These are phyloP conservation scores for Erinaceus europaeus DNA, from an alignment of 2,113 vertebrate genomes.

Conservation along the genomic window DNA sequence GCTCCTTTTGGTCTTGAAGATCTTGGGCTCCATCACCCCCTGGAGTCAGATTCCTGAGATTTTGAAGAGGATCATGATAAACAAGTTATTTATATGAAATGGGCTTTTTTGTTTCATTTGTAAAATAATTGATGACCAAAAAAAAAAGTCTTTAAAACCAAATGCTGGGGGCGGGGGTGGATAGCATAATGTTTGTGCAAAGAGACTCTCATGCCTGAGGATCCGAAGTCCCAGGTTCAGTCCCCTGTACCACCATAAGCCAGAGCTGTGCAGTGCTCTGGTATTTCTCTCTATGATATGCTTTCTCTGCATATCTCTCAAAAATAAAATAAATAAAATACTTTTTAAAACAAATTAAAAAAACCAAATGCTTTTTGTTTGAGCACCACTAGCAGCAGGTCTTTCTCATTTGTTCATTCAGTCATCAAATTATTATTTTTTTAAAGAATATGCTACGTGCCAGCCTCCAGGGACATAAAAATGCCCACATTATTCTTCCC, in stretches of 20 bases:
- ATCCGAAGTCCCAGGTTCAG: too few relatives aligned
- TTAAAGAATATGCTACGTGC: background rate
- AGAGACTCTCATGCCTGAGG: too few relatives aligned
- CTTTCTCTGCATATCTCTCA: too few relatives aligned
- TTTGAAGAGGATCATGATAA: background rate
- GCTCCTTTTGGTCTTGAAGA: background rate
- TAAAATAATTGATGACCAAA: background rate
- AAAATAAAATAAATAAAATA: too few relatives aligned
- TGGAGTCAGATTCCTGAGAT: background rate
- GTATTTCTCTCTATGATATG: too few relatives aligned
- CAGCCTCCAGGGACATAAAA: background rate
- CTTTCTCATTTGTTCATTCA: background rate
- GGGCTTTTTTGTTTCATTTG: background rate
- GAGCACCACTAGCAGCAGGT: background rate
- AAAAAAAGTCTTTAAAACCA: too few relatives aligned
- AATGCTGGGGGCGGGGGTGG: too few relatives aligned
- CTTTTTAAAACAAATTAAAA: background rate
- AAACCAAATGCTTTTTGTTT: background rate
- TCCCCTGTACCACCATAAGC: too few relatives aligned
- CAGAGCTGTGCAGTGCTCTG: too few relatives aligned
- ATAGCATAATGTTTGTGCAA: too few relatives aligned
- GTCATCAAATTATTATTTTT: background rate
- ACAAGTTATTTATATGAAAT: slow-evolving; percentile 7
- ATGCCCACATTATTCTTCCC: background rate
- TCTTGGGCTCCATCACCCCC: background rate